phyloP scores from a whole-genome alignment of 2,888 invertebrate genomes.

The Imbricaverruca yamaguchii region DNA sequence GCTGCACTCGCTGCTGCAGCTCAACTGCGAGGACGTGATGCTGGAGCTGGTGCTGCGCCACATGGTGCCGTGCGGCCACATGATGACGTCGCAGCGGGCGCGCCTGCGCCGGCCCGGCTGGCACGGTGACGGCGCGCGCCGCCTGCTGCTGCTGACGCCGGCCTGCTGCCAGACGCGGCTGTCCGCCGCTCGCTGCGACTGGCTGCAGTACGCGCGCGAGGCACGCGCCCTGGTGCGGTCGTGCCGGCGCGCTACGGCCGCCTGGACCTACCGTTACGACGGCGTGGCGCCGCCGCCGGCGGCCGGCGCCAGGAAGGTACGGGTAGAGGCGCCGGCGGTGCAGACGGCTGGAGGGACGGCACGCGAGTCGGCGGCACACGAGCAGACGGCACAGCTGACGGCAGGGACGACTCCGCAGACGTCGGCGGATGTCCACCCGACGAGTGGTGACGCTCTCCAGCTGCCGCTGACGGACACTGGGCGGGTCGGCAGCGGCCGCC shows the following conservation, averaged over 20 bases:
- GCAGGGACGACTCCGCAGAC: not conserved
- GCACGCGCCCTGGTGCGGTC: slow-evolving; percentile 68
- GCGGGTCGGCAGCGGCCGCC: no score
- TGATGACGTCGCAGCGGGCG: slow-evolving; percentile 69
- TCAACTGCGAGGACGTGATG: slow-evolving; percentile 96
- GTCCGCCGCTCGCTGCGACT: slow-evolving; percentile 27
- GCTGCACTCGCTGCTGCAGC: slow-evolving; percentile 79
- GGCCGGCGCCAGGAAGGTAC: slow-evolving; percentile 28
- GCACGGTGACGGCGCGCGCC: slow-evolving; percentile 35
- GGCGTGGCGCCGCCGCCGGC: slow-evolving; percentile 47
- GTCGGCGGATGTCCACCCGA: not conserved
- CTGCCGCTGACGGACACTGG: no score
- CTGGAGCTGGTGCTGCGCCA: slow-evolving; percentile 80
- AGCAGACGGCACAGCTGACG: not conserved
- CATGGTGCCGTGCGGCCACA: slow-evolving; percentile 68
- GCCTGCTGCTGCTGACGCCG: slow-evolving; percentile 42
- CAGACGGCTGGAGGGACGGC: not conserved
- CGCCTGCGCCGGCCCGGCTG: slow-evolving; percentile 59
- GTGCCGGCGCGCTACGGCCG: slow-evolving; percentile 62
- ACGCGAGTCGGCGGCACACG: not conserved
- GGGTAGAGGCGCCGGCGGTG: not conserved
- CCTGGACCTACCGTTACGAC: slow-evolving; percentile 75
- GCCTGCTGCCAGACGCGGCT: slow-evolving; percentile 31
- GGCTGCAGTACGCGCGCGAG: slow-evolving; percentile 39
- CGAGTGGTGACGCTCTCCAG: not conserved